Conservation (phyloP, 1,140 invertebrate species). For the Diabrotica undecimpunctata region DNA sequence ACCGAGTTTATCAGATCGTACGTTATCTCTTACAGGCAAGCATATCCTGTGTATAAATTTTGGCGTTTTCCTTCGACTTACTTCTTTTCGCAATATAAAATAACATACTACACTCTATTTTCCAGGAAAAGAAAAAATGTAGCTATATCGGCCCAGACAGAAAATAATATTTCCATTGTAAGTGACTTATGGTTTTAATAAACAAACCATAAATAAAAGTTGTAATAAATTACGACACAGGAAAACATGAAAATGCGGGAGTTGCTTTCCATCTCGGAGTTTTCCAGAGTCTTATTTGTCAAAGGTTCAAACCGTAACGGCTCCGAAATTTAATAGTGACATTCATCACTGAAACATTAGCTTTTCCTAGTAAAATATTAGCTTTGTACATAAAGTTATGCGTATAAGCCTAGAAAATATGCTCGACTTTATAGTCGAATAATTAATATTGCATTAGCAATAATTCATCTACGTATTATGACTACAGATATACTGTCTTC, state of each 20-base stretch:
- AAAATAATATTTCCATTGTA: slow-evolving; percentile 14
- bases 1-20: too few species aligned
- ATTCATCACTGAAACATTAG: slow-evolving; percentile 17
- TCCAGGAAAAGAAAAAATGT: slow-evolving; percentile 5
- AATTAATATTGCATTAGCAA: too few species aligned
- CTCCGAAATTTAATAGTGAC: slow-evolving; percentile 16
- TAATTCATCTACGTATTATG: too few species aligned
- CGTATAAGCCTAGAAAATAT: too few species aligned
- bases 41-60: too few species aligned
- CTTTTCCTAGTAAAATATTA: slow-evolving; percentile 11
- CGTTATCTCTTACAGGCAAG: too few species aligned
- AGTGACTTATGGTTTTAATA: slow-evolving; percentile 20
- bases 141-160: slow-evolving; percentile 6
- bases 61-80: background rate
- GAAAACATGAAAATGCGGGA: slow-evolving; percentile 9
- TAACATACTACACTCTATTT: background rate
- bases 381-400: too few species aligned
- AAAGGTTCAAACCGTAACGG: slow-evolving; percentile 5
- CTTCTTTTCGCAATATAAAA: background rate
- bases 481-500: too few species aligned
- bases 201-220: slow-evolving; percentile 21
- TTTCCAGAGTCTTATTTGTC: slow-evolving; percentile 16
- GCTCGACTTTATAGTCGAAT: too few species aligned
- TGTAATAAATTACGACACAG: slow-evolving; percentile 14
- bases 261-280: slow-evolving; percentile 1